A percentile compares a stretch with the other conserved stretches of the same genome.
phyloP scores from a whole-genome alignment of 1,140 invertebrate genomes.

The Chymomyza costata region DNA sequence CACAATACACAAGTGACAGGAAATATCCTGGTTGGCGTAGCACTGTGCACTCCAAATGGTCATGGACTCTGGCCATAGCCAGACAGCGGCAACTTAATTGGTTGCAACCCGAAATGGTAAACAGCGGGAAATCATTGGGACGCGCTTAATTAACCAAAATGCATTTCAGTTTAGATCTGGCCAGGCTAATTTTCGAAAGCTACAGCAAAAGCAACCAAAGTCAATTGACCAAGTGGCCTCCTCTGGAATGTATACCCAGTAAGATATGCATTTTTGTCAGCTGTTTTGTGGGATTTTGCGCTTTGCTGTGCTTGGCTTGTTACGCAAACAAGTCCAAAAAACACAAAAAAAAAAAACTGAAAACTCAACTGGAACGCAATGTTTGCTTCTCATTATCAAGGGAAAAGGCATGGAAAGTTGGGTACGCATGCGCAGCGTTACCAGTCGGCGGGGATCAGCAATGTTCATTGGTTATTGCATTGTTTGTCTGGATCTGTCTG shows the following conservation, averaged over 20 bases:
- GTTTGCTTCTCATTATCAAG: conserved; percentile 14
- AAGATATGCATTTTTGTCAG: conserved; percentile 43
- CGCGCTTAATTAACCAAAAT: conserved; percentile 70
- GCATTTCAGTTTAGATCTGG: conserved; percentile 52
- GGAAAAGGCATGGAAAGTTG: conserved; percentile 32
- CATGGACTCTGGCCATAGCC: too few relatives aligned
- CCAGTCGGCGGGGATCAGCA: too few relatives aligned
- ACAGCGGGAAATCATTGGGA: conserved; percentile 68
- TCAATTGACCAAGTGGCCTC: conserved; percentile 15
- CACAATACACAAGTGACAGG: conserved; percentile 29
- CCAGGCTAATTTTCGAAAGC: conserved; percentile 26
- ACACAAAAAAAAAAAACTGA: not conserved
- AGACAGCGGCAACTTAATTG: conserved; percentile 59
- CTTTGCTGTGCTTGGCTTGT: conserved; percentile 22
- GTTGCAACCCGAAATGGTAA: conserved; percentile 38
- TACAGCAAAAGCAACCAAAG: conserved; percentile 34
- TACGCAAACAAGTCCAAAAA: conserved; percentile 24
- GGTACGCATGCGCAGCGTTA: conserved; percentile 47
- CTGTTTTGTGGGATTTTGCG: conserved; percentile 8
- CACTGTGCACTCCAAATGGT: conserved; percentile 16
- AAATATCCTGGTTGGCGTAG: conserved; percentile 46
- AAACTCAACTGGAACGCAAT: conserved; percentile 3
- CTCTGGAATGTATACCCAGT: conserved; percentile 22
- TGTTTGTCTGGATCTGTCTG: conserved; percentile 27
- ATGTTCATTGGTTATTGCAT: conserved; percentile 30